Evolutionary conservation across 2,113 vertebrate species (phyloP), one percentile per base, ranked within the genome.

Genomic region (Eleginops maclovinus): DNA sequence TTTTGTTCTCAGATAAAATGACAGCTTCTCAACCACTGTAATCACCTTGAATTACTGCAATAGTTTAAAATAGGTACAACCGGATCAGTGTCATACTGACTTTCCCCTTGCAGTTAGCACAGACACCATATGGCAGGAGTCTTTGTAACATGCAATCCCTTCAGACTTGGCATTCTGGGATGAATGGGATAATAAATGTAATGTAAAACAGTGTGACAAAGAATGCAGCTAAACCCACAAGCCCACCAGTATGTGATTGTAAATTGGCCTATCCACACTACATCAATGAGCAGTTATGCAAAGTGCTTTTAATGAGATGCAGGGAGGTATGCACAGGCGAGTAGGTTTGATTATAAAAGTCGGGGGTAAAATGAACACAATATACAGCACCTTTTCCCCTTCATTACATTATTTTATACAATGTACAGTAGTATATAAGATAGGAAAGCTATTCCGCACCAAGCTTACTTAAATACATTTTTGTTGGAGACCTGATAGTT

Each of bases 121-220:
- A 87, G 87, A 87, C 85, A 85, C 64, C 87, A 90, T 84, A 87
- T 87, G 86, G 71, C 56, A 64, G 49, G 55, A 69, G 53, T 40
- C 73, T 84, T 75, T 79, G 85, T 85, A 51, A 80, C 65, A 47
- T 68, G 60, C 80, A 88, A 55, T 75, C 71, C 75, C 88, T 75
- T 43, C 75, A 82, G 82, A 47, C 46, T 66, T n/a, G 43, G 66
- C 62, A 84, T 54, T 72, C 72, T 87, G 72, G 49, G 21, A 13
- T 16, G 55, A 56, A 24, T 65, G 76, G 54, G 22, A 68, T 54
- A 61, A 21, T 59, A 55, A 54, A 74, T 60, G 43, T 36, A 71
- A 79, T 73, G 59, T 59, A 72, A 56, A 81, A 75, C 40, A 4
- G 5, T 40, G 54, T 16, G 31, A 71, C 17, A 72, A 47, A 63